Percentiles rank a stretch among this genome's conserved stretches.
These are phyloP conservation scores for Sicus ferrugineus DNA, from an alignment of 2,888 invertebrate species.

Conservation along the genomic window DNA sequence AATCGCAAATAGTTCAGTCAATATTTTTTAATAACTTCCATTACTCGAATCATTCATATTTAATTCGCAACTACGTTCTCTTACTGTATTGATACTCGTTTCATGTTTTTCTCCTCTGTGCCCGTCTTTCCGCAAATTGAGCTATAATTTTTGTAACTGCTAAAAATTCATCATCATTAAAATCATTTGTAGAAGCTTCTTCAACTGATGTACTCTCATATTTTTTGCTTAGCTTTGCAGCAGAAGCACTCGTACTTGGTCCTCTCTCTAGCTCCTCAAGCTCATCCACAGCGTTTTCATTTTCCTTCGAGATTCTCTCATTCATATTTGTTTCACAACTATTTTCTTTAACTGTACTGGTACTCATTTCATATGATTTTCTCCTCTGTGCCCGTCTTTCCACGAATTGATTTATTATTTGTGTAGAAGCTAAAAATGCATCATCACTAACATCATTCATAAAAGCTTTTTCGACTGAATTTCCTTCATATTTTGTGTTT, in stretches of 20 bases:
- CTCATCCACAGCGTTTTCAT: too few species aligned
- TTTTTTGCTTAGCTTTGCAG: too few species aligned
- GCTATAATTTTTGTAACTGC: conserved; percentile 18
- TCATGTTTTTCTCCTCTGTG: neutral
- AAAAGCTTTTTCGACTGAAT: neutral
- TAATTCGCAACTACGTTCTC: neutral
- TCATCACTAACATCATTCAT: conserved; percentile 8
- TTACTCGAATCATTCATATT: too few species aligned
- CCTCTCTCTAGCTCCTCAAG: too few species aligned
- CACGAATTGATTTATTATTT: conserved; percentile 8
- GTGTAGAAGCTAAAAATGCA: conserved; percentile 5
- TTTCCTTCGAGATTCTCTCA: too few species aligned
- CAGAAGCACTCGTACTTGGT: too few species aligned
- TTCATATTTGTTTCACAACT: neutral
- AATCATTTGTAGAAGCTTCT: neutral
- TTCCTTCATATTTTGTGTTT: too few species aligned
- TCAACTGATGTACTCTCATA: too few species aligned
- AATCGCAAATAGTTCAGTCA: too few species aligned
- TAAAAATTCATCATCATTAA: conserved; percentile 5
- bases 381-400: neutral
- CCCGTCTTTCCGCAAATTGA: neutral
- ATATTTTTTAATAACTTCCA: too few species aligned
- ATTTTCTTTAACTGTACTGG: neutral
- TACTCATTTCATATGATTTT: neutral
- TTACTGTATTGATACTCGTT: neutral